A percentile compares a stretch with the other conserved stretches of the same genome.
phyloP scores from a whole-genome alignment of 1,140 invertebrate genomes.

The Telenomus remus region DNA sequence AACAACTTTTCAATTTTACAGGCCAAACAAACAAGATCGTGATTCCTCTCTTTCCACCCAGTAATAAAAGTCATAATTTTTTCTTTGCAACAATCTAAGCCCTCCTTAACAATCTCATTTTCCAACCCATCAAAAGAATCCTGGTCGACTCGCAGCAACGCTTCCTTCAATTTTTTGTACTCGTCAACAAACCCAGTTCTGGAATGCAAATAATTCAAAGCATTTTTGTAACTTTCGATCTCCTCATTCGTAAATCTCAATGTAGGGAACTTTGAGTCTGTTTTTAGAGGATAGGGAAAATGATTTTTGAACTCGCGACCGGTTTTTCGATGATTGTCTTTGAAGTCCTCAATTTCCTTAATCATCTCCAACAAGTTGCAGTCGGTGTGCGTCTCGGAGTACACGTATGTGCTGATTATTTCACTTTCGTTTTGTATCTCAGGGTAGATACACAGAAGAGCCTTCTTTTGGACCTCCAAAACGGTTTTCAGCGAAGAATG shows the following conservation, averaged over 20 bases:
- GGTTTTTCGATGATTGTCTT: conserved; percentile 53
- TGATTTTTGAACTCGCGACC: conserved; percentile 49
- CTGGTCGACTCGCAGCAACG: conserved; percentile 30
- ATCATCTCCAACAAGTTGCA: conserved; percentile 63
- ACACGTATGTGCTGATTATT: conserved; percentile 62
- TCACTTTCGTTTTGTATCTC: conserved; percentile 65
- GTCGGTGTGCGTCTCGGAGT: conserved; percentile 44
- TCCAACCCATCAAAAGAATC: conserved; percentile 20
- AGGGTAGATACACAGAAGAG: conserved; percentile 66
- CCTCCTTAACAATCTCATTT: conserved; percentile 12
- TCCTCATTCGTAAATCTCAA: conserved; percentile 63
- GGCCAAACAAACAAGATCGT: conserved; percentile 15
- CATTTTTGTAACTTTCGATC: conserved; percentile 57
- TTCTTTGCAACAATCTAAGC: conserved; percentile 8
- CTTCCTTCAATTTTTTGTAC: conserved; percentile 29
- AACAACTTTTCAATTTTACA: conserved; percentile 1
- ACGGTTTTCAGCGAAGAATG: conserved; percentile 59
- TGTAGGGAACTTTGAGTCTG: conserved; percentile 53
- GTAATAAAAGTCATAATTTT: conserved; percentile 13
- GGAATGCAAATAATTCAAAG: conserved; percentile 58
- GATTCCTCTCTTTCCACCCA: conserved; percentile 35
- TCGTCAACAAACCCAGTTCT: conserved; percentile 17
- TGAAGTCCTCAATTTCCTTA: conserved; percentile 66
- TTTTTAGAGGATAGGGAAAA: conserved; percentile 64
- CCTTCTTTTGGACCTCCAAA: conserved; percentile 64